phyloP scores from a whole-genome alignment of 2,797 vertebrate genomes.

The Choloepus didactylus region DNA sequence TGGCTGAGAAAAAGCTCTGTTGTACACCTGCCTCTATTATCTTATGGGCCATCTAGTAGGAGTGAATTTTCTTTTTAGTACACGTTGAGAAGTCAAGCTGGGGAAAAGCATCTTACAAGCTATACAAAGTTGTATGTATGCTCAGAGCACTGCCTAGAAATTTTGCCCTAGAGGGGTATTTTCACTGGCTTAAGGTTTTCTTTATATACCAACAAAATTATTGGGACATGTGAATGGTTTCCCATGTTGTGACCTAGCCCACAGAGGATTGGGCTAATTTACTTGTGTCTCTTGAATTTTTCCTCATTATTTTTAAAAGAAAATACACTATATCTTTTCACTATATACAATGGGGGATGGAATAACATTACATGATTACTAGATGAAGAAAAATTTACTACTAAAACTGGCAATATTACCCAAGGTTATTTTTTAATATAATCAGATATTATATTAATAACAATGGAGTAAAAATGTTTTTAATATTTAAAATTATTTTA shows the following conservation, averaged over 20 bases:
- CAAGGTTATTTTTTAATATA: conserved; percentile 26
- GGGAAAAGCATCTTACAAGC: conserved; percentile 59
- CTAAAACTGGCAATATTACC: conserved; percentile 39
- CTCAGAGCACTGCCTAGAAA: conserved; percentile 26
- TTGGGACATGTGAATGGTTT: conserved; percentile 45
- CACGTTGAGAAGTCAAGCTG: conserved; percentile 67
- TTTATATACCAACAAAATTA: conserved; percentile 24
- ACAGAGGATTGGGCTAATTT: conserved; percentile 22
- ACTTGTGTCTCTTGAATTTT: conserved; percentile 21
- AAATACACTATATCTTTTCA: neutral
- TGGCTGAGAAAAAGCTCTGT: conserved; percentile 56
- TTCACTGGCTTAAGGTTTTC: neutral
- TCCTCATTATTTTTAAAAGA: neutral
- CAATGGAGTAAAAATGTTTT: neutral
- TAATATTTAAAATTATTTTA: conserved; percentile 33
- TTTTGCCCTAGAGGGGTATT: conserved; percentile 4
- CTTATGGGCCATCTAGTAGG: conserved; percentile 25
- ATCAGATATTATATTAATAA: neutral
- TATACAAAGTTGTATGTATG: neutral
- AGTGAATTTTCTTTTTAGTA: conserved; percentile 51
- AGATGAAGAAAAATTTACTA: conserved; percentile 5
- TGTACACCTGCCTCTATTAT: conserved; percentile 70
- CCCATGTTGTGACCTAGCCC: neutral
- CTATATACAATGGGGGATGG: neutral
- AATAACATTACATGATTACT: conserved; percentile 19